Evolutionary conservation across 2,888 invertebrate genomes (phyloP), one percentile per base, ranked within the genome.

Genomic region (Slavum lentiscoides): DNA sequence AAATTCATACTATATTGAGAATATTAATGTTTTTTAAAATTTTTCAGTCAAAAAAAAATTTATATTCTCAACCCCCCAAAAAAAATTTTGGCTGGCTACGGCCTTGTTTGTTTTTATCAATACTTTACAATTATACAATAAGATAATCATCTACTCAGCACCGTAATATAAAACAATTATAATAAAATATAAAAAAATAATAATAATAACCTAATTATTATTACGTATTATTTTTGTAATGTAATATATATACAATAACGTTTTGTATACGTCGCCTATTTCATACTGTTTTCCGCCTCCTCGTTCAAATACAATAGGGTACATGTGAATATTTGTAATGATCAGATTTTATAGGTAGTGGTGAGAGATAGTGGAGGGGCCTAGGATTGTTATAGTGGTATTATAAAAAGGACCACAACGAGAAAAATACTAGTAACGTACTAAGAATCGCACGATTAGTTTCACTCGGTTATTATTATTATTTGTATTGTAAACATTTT

Each of bases 371-470:
- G 74, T 39, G 58, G 70, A 30, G 64, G 74, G 66, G 74, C 49
- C 49, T 53, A n/a, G 55, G 37, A 23, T 39, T 66, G 55, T 66
- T 74, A n/a, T n/a, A 55, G 74, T 74, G 21, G 55, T 74, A 74
- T 66, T 74, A 74, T 74, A 74, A 74, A 74, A 74, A 37, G 64
- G 55, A 55, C 62, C 23, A 49, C 74, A 19, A 11, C 66, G 9
- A 55, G 37, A 74, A 6, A 74, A 55, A 39, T 66, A 66, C 49
- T 49, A 49, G 21, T 37, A 74, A 37, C 66, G 55, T 66, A 39
- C 17, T 64, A 66, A 37, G 37, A 74, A 55, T 23, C 66, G 37
- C 21, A 17, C 55, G 17, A 55, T 17, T 39, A 55, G 74, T 74
- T 66, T 55, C 64, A 55, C 64, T 53, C 21, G 30, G 66, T 61